Percentiles rank a stretch among this genome's conserved stretches.
phyloP scores from a whole-genome alignment of 2,797 vertebrate species.

The Rhynchonycteris naso region DNA sequence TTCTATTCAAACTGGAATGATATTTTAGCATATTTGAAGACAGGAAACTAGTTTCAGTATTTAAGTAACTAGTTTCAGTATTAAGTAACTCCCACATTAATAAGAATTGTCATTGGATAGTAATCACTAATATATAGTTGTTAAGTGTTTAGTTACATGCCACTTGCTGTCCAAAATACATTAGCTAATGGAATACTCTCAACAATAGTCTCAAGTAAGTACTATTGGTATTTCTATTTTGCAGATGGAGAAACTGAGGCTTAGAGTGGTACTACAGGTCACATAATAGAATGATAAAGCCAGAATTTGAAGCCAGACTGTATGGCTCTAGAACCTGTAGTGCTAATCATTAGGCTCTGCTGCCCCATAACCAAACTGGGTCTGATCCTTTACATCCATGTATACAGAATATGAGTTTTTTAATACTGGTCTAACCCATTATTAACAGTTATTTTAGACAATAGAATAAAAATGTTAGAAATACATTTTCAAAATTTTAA shows the following conservation, averaged over 20 bases:
- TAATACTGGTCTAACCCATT: neutral
- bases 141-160: slow-evolving; percentile 19
- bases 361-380: neutral
- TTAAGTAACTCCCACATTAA: slow-evolving; percentile 15
- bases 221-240: slow-evolving; percentile 38
- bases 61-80: neutral
- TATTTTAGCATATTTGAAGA: slow-evolving; percentile 6
- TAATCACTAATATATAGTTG: neutral
- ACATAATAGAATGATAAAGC: slow-evolving; percentile 22
- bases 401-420: neutral
- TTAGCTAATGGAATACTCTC: neutral
- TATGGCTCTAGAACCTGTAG: slow-evolving; percentile 31
- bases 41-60: neutral
- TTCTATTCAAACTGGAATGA: neutral
- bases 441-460: slow-evolving; percentile 54
- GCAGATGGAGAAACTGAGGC: neutral
- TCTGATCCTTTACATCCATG: slow-evolving; percentile 26
- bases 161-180: neutral
- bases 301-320: slow-evolving; percentile 31
- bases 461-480: slow-evolving; percentile 4
- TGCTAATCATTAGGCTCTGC: neutral
- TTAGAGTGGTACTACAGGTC: neutral
- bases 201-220: neutral
- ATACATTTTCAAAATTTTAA: slow-evolving; percentile 23
- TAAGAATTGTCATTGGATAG: slow-evolving; percentile 28